These are phyloP conservation scores for Fabriciana adippe DNA, from an alignment of 2,888 invertebrate species.

Conservation along the genomic window DNA sequence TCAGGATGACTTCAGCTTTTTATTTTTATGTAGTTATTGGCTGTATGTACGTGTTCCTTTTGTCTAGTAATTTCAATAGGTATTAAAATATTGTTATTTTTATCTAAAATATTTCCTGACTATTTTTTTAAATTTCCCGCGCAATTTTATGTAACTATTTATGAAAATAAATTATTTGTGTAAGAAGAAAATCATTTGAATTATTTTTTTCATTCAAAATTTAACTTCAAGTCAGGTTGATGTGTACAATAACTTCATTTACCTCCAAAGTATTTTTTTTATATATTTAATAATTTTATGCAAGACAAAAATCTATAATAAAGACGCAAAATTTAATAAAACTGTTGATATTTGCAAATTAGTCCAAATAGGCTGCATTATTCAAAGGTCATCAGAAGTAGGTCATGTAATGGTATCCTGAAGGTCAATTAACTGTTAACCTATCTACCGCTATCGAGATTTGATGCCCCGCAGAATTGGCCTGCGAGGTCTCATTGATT, in stretches of 20 bases:
- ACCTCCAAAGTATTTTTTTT: too few species aligned
- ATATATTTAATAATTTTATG: too few species aligned
- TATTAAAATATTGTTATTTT: not conserved
- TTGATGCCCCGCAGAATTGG: slow-evolving; percentile 53
- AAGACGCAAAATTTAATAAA: too few species aligned
- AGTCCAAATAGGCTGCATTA: not conserved
- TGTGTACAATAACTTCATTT: too few species aligned
- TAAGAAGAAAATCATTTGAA: too few species aligned
- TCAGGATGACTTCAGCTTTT: slow-evolving; percentile 21
- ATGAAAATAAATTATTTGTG: too few species aligned
- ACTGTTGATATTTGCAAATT: not conserved
- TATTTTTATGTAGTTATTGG: not conserved
- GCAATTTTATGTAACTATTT: too few species aligned
- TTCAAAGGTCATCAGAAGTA: slow-evolving; percentile 52
- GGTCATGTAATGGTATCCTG: slow-evolving; percentile 45
- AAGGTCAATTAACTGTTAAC: slow-evolving; percentile 70
- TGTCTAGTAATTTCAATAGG: not conserved
- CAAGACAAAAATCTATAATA: too few species aligned
- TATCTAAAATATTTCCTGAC: too few species aligned
- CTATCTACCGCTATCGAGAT: slow-evolving; percentile 57
- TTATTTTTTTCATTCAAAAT: too few species aligned
- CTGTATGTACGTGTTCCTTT: not conserved
- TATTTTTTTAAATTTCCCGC: too few species aligned
- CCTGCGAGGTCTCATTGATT: slow-evolving; percentile 47
- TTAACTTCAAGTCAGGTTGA: too few species aligned